These are phyloP conservation scores for Ophthalmolycus amberensis DNA, from an alignment of 2,113 vertebrate species.

Conservation along the genomic window DNA sequence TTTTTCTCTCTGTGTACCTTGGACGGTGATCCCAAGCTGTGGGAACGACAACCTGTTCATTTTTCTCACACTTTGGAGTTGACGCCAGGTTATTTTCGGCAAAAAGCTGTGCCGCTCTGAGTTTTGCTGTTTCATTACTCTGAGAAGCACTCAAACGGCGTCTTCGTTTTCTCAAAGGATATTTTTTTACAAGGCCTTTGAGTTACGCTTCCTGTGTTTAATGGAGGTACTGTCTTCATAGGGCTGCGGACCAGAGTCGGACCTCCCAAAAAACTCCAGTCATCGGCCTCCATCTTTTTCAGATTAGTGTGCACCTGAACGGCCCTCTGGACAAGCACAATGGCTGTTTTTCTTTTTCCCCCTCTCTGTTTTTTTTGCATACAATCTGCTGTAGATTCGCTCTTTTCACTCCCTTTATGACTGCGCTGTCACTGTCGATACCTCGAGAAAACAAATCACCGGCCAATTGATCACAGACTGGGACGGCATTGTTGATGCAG, in stretches of 20 bases:
- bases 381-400: constrained; percentile 63
- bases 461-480: constrained; percentile 56
- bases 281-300: constrained; percentile 70
- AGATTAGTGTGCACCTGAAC: constrained; percentile 74
- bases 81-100: constrained; percentile 24
- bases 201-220: constrained; percentile 73
- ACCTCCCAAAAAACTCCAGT: constrained; percentile 56
- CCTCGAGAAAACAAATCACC: constrained; percentile 63
- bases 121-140: constrained; percentile 26
- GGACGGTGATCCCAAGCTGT: constrained; percentile 54
- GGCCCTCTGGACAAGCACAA: constrained; percentile 49
- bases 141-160: constrained; percentile 18
- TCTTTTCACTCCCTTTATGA: constrained; percentile 45
- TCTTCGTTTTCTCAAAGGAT: constrained; percentile 37
- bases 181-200: constrained; percentile 59
- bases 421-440: constrained; percentile 52
- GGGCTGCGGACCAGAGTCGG: constrained; percentile 37
- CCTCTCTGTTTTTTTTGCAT: background rate
- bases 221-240: constrained; percentile 63
- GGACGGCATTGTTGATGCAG: constrained; percentile 37
- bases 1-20: constrained; percentile 49
- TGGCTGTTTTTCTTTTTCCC: constrained; percentile 4
- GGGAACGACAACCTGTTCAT: constrained; percentile 60
- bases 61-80: constrained; percentile 62
- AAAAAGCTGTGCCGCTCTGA: background rate